Conservation (phyloP, 2,888 invertebrate species). For the Drosophila recens region DNA sequence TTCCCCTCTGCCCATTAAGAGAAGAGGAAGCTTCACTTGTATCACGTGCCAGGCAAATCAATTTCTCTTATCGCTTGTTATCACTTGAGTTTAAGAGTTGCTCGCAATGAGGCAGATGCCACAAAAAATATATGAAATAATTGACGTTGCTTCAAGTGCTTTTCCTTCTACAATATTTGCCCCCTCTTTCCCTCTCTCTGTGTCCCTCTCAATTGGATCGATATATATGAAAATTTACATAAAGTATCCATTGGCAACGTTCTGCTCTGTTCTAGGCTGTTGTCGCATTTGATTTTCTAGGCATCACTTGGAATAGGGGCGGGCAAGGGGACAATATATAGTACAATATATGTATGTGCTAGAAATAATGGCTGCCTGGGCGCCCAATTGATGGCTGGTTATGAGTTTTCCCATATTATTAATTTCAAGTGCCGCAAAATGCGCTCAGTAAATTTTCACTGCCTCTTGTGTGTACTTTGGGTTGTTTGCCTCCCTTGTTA, state of each 20-base stretch:
- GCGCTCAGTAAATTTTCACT: constrained; percentile 38
- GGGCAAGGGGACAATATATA: not conserved
- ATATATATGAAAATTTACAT: constrained; percentile 60
- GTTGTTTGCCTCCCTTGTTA: not conserved
- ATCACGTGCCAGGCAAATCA: constrained; percentile 29
- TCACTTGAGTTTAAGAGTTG: constrained; percentile 46
- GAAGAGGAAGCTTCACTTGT: constrained; percentile 17
- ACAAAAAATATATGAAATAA: constrained; percentile 45
- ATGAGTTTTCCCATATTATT: constrained; percentile 59
- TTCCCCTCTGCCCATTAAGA: too few species aligned
- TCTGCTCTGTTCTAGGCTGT: constrained; percentile 19
- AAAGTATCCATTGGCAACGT: constrained; percentile 36
- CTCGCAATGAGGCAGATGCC: constrained; percentile 25
- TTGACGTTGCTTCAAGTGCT: constrained; percentile 54
- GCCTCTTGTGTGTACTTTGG: constrained; percentile 12
- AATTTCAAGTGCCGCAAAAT: constrained; percentile 67
- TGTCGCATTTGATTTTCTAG: constrained; percentile 43
- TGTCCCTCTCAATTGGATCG: constrained; percentile 42
- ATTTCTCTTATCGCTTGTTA: constrained; percentile 53
- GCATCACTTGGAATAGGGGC: not conserved
- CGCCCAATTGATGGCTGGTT: constrained; percentile 61
- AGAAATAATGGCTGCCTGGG: constrained; percentile 37
- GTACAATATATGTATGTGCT: not conserved
- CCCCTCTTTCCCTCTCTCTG: not conserved
- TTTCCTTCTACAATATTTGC: not conserved